A percentile compares a stretch with the other conserved stretches of the same genome.
Conservation (phyloP, 2,888 invertebrate genomes). For the Lochmaea crataegi region DNA sequence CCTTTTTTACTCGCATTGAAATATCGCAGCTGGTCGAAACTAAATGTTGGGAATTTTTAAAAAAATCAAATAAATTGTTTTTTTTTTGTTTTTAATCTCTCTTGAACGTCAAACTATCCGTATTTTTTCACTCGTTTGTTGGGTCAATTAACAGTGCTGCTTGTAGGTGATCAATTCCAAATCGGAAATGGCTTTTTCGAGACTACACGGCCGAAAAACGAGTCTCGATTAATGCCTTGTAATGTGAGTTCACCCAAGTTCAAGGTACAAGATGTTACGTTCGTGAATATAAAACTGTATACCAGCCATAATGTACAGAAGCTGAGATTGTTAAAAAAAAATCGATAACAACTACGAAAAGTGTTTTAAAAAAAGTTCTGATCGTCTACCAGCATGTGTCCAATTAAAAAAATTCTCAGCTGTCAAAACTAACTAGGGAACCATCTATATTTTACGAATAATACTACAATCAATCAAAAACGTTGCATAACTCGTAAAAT, state of each 20-base stretch:
- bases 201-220: slow-evolving; percentile 17
- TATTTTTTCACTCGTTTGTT: background rate
- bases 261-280: slow-evolving; percentile 24
- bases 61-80: too few relatives aligned
- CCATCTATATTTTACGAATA: background rate
- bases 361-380: slow-evolving; percentile 13
- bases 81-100: too few relatives aligned
- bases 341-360: background rate
- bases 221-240: slow-evolving; percentile 22
- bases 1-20: background rate
- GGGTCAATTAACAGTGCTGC: slow-evolving; percentile 5
- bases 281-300: background rate
- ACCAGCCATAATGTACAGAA: background rate
- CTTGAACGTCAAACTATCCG: background rate
- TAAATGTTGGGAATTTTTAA: too few relatives aligned
- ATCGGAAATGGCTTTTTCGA: slow-evolving; percentile 18
- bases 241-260: slow-evolving; percentile 34
- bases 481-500: background rate
- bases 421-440: slow-evolving; percentile 15
- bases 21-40: background rate
- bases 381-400: slow-evolving; percentile 28
- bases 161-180: slow-evolving; percentile 14
- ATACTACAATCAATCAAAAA: background rate
- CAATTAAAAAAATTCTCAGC: slow-evolving; percentile 33
- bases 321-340: background rate